Evolutionary conservation across 2,797 vertebrate species (phyloP).

Genomic region (Carduelis carduelis): DNA sequence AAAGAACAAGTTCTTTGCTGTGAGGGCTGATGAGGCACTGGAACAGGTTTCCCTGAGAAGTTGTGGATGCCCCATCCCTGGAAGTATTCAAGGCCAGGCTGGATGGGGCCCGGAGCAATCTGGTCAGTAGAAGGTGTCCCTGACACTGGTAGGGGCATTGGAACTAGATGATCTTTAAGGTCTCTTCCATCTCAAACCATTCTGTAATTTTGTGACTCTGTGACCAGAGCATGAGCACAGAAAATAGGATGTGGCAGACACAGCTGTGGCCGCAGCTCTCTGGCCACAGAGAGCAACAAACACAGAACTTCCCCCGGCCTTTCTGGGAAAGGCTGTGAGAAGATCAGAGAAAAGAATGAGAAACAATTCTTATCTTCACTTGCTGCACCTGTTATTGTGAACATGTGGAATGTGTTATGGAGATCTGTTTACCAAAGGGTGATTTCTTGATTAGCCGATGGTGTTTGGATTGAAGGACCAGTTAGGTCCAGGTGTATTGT

Average conservation of each 20-base stretch:
- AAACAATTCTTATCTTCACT: not conserved
- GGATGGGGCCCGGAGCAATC: not conserved
- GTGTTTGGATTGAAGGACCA: not conserved
- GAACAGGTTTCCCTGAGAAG: not conserved
- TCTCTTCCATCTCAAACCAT: not conserved
- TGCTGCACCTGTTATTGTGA: not conserved
- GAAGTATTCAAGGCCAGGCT: not conserved
- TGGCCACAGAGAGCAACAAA: not conserved
- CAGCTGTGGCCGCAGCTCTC: not conserved
- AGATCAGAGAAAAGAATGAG: not conserved
- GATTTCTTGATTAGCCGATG: not conserved
- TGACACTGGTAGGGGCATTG: rapidly evolving
- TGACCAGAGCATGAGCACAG: not conserved
- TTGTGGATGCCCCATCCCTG: not conserved
- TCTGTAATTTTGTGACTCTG: not conserved
- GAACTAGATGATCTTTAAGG: not conserved
- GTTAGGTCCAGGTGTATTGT: not conserved
- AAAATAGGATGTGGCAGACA: not conserved
- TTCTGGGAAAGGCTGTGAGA: not conserved
- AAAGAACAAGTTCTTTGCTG: not conserved
- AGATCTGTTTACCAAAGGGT: not conserved
- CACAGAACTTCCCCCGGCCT: not conserved
- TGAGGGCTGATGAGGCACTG: not conserved
- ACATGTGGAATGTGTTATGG: not conserved
- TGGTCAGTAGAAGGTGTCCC: not conserved